Evolutionary conservation across 2,797 vertebrate species (phyloP).

Genomic region (Telmatherina bonti): DNA sequence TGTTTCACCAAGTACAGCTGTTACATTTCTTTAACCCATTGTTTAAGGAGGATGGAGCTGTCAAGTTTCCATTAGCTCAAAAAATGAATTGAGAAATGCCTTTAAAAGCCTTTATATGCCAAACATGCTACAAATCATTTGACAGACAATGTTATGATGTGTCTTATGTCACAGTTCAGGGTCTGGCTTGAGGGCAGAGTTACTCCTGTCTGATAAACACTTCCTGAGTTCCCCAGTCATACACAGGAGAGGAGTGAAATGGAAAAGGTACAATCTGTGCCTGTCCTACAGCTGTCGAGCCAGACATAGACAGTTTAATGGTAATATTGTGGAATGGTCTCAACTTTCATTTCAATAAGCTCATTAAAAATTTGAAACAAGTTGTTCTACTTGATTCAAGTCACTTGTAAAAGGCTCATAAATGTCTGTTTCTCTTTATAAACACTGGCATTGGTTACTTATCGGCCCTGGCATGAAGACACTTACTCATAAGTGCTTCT

Average conservation of each 20-base stretch:
- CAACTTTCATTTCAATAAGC: constrained; percentile 84
- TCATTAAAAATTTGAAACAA: constrained; percentile 73
- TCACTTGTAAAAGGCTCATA: constrained; percentile 81
- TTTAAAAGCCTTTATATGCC: constrained; percentile 69
- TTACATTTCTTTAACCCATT: constrained; percentile 50
- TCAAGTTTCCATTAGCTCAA: constrained; percentile 70
- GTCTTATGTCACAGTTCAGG: constrained; percentile 65
- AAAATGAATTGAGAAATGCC: constrained; percentile 71
- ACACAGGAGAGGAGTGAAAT: constrained; percentile 55
- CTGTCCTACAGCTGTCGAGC: constrained; percentile 70
- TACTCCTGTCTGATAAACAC: constrained; percentile 73
- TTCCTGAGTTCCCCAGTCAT: constrained; percentile 53
- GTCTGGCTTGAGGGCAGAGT: constrained; percentile 70
- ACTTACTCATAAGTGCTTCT: constrained; percentile 81
- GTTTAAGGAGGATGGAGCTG: constrained; percentile 45
- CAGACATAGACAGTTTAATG: constrained; percentile 79
- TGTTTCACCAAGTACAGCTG: constrained; percentile 47
- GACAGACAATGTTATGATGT: constrained; percentile 77
- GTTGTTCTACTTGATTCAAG: constrained; percentile 70
- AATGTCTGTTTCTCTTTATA: constrained; percentile 89
- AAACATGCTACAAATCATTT: constrained; percentile 67
- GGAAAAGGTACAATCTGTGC: constrained; percentile 56
- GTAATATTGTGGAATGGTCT: constrained; percentile 71
- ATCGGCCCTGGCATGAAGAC: constrained; percentile 85
- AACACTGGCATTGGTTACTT: constrained; percentile 94